A percentile compares a stretch with the other conserved stretches of the same genome.
Evolutionary conservation across 2,888 invertebrate species (phyloP).

Genomic region (Spodoptera littoralis): DNA sequence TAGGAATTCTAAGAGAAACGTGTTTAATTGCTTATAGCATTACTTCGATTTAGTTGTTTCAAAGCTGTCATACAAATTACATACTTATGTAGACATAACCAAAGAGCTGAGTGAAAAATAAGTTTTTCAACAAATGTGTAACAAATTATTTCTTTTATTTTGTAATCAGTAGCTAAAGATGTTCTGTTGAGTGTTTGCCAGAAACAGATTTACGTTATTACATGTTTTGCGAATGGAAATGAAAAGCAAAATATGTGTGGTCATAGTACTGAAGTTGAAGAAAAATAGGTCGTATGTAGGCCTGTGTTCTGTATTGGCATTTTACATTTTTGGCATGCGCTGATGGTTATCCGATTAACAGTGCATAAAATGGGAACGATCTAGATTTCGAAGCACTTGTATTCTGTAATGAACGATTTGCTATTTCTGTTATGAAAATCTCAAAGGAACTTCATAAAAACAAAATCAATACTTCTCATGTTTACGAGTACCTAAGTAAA

Average conservation of each 20-base stretch:
- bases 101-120: too few species aligned
- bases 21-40: too few species aligned
- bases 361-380: neutral
- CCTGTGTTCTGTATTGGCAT: slow-evolving; percentile 12
- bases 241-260: slow-evolving; percentile 13
- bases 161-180: slow-evolving; percentile 33
- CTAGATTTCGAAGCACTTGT: neutral
- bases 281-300: slow-evolving; percentile 22
- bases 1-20: too few species aligned
- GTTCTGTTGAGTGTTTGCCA: slow-evolving; percentile 50
- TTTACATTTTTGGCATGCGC: slow-evolving; percentile 27
- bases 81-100: too few species aligned
- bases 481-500: slow-evolving; percentile 11
- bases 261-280: slow-evolving; percentile 2
- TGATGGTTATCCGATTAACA: slow-evolving; percentile 19
- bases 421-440: too few species aligned
- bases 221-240: slow-evolving; percentile 14
- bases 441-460: neutral
- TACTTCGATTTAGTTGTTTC: too few species aligned
- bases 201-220: slow-evolving; percentile 44
- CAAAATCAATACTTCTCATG: neutral
- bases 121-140: too few species aligned
- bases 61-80: too few species aligned
- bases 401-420: neutral
- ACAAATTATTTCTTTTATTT: slow-evolving; percentile 25